These are phyloP conservation scores for Crocallis elinguaria DNA, from an alignment of 2,888 invertebrate genomes.

Conservation along the genomic window DNA sequence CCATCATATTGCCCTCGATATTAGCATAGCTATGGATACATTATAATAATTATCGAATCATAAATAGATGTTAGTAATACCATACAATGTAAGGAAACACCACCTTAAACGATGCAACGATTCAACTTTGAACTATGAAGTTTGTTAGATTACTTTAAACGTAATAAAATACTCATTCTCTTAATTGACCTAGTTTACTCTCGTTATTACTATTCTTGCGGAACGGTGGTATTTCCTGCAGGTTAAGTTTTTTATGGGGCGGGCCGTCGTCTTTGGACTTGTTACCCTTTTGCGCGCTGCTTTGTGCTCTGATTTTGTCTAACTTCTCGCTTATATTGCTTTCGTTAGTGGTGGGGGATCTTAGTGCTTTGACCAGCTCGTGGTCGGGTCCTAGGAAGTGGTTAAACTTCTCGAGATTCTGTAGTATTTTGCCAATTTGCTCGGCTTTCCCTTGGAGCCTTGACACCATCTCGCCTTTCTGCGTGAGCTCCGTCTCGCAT, in stretches of 20 bases:
- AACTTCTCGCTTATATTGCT: constrained; percentile 68
- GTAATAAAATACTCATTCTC: constrained; percentile 41
- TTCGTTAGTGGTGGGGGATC: constrained; percentile 77
- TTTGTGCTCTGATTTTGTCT: constrained; percentile 71
- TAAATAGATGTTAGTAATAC: constrained; percentile 42
- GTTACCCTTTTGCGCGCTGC: constrained; percentile 71
- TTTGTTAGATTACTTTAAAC: neutral
- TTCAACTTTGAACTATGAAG: constrained; percentile 19
- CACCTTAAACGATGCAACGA: constrained; percentile 42
- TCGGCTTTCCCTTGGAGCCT: constrained; percentile 97
- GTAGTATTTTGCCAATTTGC: constrained; percentile 96
- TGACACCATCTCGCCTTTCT: constrained; percentile 98
- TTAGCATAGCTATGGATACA: constrained; percentile 47
- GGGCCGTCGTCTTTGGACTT: constrained; percentile 83
- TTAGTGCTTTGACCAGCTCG: constrained; percentile 78
- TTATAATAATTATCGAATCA: constrained; percentile 36
- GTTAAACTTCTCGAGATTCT: constrained; percentile 95
- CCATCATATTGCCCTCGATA: constrained; percentile 56
- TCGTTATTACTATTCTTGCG: constrained; percentile 64
- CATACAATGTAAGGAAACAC: constrained; percentile 57
- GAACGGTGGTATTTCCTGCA: constrained; percentile 84
- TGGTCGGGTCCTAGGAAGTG: constrained; percentile 87
- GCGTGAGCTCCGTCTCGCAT: constrained; percentile 97
- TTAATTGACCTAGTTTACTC: constrained; percentile 51
- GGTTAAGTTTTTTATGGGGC: constrained; percentile 80